phyloP scores from a whole-genome alignment of 1,140 invertebrate genomes.

The Scaptomyza hsui region DNA sequence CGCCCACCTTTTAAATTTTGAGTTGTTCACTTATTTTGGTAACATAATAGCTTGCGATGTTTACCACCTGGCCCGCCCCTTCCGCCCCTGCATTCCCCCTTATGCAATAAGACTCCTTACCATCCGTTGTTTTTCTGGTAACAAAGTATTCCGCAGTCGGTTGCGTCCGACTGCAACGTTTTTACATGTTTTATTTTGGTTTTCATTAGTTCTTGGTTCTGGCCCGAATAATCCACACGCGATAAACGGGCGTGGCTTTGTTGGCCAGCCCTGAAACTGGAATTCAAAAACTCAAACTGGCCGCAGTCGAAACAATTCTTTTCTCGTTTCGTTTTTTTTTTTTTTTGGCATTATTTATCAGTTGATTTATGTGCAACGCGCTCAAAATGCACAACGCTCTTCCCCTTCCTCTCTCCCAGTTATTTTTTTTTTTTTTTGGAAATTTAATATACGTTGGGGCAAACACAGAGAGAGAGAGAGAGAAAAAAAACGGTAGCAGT shows the following conservation, averaged over 20 bases:
- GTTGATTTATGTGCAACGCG: conserved; percentile 61
- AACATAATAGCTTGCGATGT: too few species aligned
- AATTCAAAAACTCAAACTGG: background rate
- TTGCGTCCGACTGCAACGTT: too few species aligned
- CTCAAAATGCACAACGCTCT: conserved; percentile 31
- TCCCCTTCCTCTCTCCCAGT: background rate
- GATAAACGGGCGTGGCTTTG: conserved; percentile 71
- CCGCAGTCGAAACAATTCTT: conserved; percentile 39
- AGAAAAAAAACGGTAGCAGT: conserved; percentile 69
- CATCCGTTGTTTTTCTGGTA: too few species aligned
- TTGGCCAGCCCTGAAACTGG: conserved; percentile 24
- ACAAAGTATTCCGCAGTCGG: too few species aligned
- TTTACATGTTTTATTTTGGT: too few species aligned
- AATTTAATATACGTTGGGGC: conserved; percentile 72
- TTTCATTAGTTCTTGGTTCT: background rate
- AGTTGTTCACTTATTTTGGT: too few species aligned
- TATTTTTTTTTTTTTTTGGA: conserved; percentile 36
- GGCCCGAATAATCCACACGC: conserved; percentile 41
- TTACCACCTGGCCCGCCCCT: too few species aligned
- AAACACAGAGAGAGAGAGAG: too few species aligned
- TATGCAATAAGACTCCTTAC: too few species aligned
- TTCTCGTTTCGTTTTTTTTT: too few species aligned
- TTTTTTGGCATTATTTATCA: conserved; percentile 70
- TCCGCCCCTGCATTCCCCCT: too few species aligned
- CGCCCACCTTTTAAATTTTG: too few species aligned